Conservation (phyloP, 2,888 invertebrate species). For the Volucella inflata region DNA sequence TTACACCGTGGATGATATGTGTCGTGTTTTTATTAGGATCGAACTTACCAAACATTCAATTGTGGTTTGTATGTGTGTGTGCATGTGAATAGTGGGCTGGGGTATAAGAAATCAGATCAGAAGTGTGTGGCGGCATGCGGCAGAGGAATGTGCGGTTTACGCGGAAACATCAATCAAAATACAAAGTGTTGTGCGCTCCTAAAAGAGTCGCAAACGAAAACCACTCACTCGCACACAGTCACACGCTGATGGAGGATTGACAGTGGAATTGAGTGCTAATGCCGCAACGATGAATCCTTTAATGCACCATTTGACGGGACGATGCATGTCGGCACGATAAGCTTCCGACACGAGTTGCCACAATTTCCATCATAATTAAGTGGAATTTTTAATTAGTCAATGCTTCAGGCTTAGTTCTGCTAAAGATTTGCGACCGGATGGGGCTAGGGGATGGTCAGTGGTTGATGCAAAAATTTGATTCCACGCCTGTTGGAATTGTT, state of each 20-base stretch:
- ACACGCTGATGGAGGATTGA: conserved; percentile 43
- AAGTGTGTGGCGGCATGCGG: too few species aligned
- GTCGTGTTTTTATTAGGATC: conserved; percentile 73
- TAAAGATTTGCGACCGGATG: background rate
- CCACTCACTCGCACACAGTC: background rate
- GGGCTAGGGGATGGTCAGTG: background rate
- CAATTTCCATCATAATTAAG: conserved; percentile 70
- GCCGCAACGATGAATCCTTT: conserved; percentile 63
- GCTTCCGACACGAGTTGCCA: conserved; percentile 71
- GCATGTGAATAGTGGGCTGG: conserved; percentile 10
- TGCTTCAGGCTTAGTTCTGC: background rate
- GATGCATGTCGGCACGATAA: conserved; percentile 72
- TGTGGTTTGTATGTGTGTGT: conserved; percentile 19
- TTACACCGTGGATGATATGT: conserved; percentile 55
- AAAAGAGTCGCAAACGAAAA: background rate
- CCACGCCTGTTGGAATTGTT: background rate
- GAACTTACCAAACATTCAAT: conserved; percentile 28
- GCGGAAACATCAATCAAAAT: conserved; percentile 73
- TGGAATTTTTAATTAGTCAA: conserved; percentile 70
- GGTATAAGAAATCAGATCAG: conserved; percentile 53
- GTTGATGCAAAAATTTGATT: background rate
- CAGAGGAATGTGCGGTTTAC: background rate
- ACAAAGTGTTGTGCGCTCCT: conserved; percentile 17
- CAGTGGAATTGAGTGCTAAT: conserved; percentile 69
- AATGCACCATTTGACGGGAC: conserved; percentile 63